Evolutionary conservation across 2,113 vertebrate genomes (phyloP).

Genomic region (Apteryx mantelli): DNA sequence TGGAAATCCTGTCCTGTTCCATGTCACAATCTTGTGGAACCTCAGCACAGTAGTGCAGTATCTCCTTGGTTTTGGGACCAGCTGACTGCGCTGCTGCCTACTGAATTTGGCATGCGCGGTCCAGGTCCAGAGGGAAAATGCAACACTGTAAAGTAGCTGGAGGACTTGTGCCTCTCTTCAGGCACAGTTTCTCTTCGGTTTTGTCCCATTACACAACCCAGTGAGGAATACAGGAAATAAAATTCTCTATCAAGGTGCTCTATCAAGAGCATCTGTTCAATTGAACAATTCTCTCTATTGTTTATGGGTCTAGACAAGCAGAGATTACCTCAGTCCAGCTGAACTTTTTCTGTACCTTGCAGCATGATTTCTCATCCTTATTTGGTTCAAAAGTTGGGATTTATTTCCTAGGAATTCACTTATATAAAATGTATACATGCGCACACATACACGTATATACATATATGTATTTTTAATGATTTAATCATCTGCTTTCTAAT

Average conservation of each 20-base stretch:
- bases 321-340: not conserved
- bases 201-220: not conserved
- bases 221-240: not conserved
- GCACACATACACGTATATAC: not conserved
- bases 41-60: not conserved
- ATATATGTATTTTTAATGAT: not conserved
- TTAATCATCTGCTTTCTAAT: slow-evolving; percentile 9
- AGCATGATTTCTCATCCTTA: not conserved
- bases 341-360: not conserved
- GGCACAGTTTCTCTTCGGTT: not conserved
- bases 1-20: not conserved
- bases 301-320: not conserved
- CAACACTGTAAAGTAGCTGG: accelerated
- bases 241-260: not conserved
- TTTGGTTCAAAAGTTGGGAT: not conserved
- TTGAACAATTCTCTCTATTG: not conserved
- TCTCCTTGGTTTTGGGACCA: not conserved
- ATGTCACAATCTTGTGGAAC: accelerated
- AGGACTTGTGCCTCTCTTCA: not conserved
- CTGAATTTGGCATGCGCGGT: not conserved
- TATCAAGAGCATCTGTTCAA: not conserved
- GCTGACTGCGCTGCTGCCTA: not conserved
- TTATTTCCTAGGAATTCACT: not conserved
- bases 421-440: not conserved
- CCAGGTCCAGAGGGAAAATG: not conserved